Conservation (phyloP, 1,140 invertebrate species). For the Trichogramma pretiosum region DNA sequence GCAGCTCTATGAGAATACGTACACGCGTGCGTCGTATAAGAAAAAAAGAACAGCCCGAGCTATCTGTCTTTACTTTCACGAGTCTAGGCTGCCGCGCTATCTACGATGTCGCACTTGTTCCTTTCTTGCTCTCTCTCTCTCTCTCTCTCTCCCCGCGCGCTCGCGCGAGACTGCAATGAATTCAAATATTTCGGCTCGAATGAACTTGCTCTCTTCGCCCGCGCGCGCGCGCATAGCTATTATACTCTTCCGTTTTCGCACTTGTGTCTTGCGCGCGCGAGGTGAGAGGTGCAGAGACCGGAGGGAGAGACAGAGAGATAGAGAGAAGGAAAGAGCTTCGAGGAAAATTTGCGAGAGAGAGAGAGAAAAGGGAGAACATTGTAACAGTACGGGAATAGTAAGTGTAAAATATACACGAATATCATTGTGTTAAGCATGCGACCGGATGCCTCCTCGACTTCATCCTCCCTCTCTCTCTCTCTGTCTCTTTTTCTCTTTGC, state of each 20-base stretch:
- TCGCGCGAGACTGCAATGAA: neutral
- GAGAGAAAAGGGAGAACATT: constrained; percentile 4
- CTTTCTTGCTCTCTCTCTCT: neutral
- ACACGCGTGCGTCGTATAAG: too few relatives aligned
- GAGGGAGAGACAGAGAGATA: neutral
- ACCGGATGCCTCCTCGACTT: neutral
- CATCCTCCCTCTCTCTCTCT: constrained; percentile 7
- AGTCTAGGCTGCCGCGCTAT: too few relatives aligned
- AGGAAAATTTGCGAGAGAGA: neutral
- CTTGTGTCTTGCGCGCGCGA: neutral
- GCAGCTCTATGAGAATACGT: too few relatives aligned
- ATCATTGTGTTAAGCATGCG: too few relatives aligned
- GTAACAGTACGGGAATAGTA: too few relatives aligned
- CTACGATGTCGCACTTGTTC: too few relatives aligned
- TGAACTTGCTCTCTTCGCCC: too few relatives aligned
- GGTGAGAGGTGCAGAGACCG: neutral
- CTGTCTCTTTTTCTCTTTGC: neutral
- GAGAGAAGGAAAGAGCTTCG: neutral
- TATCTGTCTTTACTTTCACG: too few relatives aligned
- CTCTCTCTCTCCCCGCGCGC: neutral
- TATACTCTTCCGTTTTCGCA: too few relatives aligned
- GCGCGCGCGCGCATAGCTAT: neutral
- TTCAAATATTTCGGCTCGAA: constrained; percentile 9
- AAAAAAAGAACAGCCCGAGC: neutral
- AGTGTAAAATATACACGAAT: too few relatives aligned